These are phyloP conservation scores for Bimastos eiseni DNA, from an alignment of 2,888 invertebrate species.

Conservation along the genomic window DNA sequence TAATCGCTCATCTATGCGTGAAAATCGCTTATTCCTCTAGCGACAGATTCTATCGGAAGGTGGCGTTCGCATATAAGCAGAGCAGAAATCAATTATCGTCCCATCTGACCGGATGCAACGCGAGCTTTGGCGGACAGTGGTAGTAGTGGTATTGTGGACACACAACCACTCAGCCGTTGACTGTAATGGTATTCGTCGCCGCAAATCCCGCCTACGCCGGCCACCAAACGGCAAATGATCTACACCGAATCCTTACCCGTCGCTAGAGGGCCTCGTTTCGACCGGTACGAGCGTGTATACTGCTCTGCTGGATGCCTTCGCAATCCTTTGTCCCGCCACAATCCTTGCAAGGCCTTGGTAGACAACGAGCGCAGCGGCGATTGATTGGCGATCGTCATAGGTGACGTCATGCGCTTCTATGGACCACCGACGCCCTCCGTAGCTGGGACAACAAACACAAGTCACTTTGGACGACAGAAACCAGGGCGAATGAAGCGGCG, in stretches of 20 bases:
- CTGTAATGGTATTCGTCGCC: slow-evolving; percentile 7
- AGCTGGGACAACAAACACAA: slow-evolving; percentile 13
- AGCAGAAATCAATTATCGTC: slow-evolving; percentile 13
- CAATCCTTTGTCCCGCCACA: neutral
- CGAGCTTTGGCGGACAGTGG: neutral
- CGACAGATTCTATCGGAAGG: neutral
- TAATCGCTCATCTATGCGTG: neutral
- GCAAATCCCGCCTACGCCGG: slow-evolving; percentile 13
- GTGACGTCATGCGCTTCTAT: neutral
- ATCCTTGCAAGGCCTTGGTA: neutral
- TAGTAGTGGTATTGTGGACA: neutral
- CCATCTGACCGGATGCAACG: neutral
- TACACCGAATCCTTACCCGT: neutral
- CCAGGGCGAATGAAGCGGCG: too few species aligned
- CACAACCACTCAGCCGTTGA: neutral
- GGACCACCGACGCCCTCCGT: neutral
- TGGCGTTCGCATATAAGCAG: neutral
- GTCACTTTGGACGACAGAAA: neutral
- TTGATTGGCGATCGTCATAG: neutral
- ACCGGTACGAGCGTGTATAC: neutral
- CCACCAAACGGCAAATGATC: neutral
- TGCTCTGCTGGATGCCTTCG: neutral
- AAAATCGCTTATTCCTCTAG: neutral
- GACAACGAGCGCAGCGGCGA: neutral
- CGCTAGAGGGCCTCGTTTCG: neutral